phyloP scores from a whole-genome alignment of 2,113 vertebrate species.

The Kryptolebias marmoratus region DNA sequence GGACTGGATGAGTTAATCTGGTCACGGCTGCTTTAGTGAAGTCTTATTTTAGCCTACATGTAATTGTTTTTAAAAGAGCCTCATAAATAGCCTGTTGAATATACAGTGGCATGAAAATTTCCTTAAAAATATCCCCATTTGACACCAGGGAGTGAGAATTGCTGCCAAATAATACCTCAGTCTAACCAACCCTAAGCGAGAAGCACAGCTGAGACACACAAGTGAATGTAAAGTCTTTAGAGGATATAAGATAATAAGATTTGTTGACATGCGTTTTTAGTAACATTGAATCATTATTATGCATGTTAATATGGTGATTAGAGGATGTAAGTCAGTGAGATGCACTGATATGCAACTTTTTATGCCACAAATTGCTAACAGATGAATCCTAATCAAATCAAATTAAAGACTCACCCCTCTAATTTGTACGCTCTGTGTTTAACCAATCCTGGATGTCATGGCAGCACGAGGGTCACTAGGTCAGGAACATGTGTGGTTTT shows the following conservation, averaged over 20 bases:
- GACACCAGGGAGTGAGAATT: background rate
- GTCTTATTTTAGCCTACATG: no score
- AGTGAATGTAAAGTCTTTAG: background rate
- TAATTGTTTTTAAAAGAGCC: no score
- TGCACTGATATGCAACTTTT: background rate
- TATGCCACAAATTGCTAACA: background rate
- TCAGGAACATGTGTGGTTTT: conserved; percentile 24
- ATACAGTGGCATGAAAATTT: background rate
- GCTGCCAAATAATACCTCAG: conserved; percentile 12
- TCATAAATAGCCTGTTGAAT: no score
- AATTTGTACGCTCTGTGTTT: conserved; percentile 17
- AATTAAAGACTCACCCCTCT: background rate
- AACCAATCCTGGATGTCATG: conserved; percentile 29
- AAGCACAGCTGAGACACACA: background rate
- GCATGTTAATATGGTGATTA: background rate
- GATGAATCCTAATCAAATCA: conserved; percentile 1
- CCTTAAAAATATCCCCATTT: background rate
- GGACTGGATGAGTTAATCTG: no score
- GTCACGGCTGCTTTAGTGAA: no score
- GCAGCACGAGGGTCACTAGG: conserved; percentile 47
- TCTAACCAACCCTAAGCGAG: background rate
- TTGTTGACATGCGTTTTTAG: background rate
- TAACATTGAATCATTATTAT: no score
- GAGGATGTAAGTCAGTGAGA: background rate
- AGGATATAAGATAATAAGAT: background rate